phyloP scores from a whole-genome alignment of 1,140 invertebrate species.

The Lamellibrachia luymesi region DNA sequence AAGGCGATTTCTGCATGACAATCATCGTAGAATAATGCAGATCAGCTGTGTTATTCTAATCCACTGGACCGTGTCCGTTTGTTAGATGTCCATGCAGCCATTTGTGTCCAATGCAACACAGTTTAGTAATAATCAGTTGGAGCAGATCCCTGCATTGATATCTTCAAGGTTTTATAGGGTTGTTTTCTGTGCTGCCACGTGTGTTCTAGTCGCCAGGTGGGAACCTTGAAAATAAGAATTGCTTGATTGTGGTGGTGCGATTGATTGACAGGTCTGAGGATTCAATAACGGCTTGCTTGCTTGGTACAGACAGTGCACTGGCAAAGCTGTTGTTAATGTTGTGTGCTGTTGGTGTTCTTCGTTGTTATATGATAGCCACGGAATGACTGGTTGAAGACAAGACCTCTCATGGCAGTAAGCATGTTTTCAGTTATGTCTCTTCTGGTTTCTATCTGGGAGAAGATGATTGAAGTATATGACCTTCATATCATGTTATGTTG shows the following conservation, averaged over 20 bases:
- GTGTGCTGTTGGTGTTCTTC: neutral
- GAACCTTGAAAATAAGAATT: neutral
- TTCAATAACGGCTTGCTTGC: neutral
- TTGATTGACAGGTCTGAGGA: neutral
- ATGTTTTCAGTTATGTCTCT: neutral
- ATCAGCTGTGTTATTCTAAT: neutral
- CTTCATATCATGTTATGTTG: neutral
- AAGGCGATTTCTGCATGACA: neutral
- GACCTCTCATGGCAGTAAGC: neutral
- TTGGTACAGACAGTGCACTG: neutral
- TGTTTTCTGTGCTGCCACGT: neutral
- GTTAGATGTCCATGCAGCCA: neutral
- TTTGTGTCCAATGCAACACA: neutral
- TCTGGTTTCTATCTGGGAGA: neutral
- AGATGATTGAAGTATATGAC: neutral
- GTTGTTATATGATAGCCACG: neutral
- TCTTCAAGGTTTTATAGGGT: neutral
- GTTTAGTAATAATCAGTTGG: neutral
- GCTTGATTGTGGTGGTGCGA: neutral
- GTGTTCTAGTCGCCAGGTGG: neutral
- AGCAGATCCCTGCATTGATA: neutral
- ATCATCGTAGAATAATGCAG: neutral
- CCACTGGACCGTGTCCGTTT: neutral
- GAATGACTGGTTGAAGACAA: neutral
- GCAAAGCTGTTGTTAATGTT: neutral